Conservation (phyloP, 2,797 vertebrate species). For the Australoheros facetus region DNA sequence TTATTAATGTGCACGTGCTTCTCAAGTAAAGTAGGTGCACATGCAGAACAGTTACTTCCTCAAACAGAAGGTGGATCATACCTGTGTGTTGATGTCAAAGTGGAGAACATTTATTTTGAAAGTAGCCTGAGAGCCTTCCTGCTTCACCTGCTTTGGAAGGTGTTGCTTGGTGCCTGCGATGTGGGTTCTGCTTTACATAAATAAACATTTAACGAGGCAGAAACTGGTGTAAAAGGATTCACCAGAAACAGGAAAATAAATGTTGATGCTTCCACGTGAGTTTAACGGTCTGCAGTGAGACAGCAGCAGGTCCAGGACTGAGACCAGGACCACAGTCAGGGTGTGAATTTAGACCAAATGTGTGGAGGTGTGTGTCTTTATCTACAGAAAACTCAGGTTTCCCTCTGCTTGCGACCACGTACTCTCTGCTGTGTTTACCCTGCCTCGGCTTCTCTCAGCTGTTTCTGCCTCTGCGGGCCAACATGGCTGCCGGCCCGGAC, state of each 20-base stretch:
- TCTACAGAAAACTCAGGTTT: not conserved
- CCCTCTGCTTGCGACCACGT: not conserved
- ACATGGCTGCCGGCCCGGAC: conserved; percentile 65
- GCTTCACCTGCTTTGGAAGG: not conserved
- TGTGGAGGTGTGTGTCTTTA: not conserved
- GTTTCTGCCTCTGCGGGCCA: conserved; percentile 47
- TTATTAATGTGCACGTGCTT: not conserved
- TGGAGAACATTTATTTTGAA: too few species aligned
- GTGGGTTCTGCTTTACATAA: not conserved
- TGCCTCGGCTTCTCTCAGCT: conserved; percentile 27
- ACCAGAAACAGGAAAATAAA: too few species aligned
- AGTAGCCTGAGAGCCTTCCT: not conserved
- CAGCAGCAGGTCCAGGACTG: not conserved
- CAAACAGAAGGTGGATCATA: not conserved
- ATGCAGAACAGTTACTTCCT: not conserved
- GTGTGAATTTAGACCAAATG: not conserved
- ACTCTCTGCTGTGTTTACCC: not conserved
- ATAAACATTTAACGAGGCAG: too few species aligned
- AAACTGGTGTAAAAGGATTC: too few species aligned
- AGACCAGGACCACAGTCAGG: not conserved
- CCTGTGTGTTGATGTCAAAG: not conserved
- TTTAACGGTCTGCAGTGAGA: too few species aligned
- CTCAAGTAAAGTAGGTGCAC: not conserved
- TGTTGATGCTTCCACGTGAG: too few species aligned
- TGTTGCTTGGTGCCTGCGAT: not conserved